Percentiles rank a stretch among this genome's conserved stretches.
Conservation (phyloP, 2,888 invertebrate genomes). For the Synergus japonicus region DNA sequence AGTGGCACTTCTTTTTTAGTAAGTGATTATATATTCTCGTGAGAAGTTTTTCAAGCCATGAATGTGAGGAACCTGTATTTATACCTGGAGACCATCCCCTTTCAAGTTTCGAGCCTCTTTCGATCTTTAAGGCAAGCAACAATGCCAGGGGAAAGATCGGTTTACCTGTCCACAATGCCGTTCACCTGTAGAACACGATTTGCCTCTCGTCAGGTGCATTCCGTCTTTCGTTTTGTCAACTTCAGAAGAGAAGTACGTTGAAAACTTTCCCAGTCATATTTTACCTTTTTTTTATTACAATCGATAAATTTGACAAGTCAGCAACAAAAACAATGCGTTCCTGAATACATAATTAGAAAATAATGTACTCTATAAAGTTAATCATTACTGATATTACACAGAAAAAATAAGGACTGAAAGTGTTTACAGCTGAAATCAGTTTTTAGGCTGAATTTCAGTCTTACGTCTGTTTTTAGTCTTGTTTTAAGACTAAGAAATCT, state of each 20-base stretch:
- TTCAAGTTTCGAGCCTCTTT: slow-evolving; percentile 42
- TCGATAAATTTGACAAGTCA: too few species aligned
- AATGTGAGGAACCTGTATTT: slow-evolving; percentile 32
- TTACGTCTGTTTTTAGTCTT: too few species aligned
- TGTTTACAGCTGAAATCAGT: too few species aligned
- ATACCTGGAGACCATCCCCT: slow-evolving; percentile 43
- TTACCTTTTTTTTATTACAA: slow-evolving; percentile 17
- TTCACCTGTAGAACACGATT: slow-evolving; percentile 46
- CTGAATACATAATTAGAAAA: too few species aligned
- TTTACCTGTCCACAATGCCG: slow-evolving; percentile 43
- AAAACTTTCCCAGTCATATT: slow-evolving; percentile 27
- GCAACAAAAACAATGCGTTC: too few species aligned
- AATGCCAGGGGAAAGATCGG: slow-evolving; percentile 39
- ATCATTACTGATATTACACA: too few species aligned
- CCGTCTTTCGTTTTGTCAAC: slow-evolving; percentile 25
- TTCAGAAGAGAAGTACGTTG: slow-evolving; percentile 15
- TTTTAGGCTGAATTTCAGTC: too few species aligned
- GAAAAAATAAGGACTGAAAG: too few species aligned
- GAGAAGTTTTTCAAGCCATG: slow-evolving; percentile 5
- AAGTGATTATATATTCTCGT: neutral
- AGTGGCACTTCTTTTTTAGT: neutral
- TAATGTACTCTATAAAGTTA: too few species aligned
- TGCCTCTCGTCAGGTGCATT: slow-evolving; percentile 40
- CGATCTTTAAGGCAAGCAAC: slow-evolving; percentile 28
- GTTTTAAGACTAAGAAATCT: too few species aligned